Percentiles rank a stretch among this genome's conserved stretches.
These are phyloP conservation scores for Butorides virescens DNA, from an alignment of 2,113 vertebrate genomes.

Conservation along the genomic window DNA sequence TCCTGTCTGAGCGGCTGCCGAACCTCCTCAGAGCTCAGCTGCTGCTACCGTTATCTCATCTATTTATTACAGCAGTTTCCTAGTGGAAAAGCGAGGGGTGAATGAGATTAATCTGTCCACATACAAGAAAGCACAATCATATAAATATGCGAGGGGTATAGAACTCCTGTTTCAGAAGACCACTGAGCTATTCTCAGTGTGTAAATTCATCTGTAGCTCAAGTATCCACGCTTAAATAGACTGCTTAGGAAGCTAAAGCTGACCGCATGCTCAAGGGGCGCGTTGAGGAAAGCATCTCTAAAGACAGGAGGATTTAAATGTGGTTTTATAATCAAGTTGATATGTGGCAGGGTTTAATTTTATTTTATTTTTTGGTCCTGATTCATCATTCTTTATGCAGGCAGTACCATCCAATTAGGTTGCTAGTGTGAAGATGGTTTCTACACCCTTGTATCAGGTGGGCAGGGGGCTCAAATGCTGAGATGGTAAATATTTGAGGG, in stretches of 20 bases:
- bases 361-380: neutral
- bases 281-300: neutral
- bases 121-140: neutral
- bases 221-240: neutral
- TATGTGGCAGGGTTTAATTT: neutral
- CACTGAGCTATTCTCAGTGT: fast-evolving
- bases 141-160: fast-evolving
- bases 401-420: too few relatives aligned
- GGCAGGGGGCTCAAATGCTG: neutral
- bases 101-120: neutral
- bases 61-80: neutral
- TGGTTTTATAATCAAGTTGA: neutral
- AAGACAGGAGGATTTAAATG: neutral
- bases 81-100: neutral
- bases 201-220: fast-evolving
- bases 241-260: neutral
- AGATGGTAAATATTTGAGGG: neutral
- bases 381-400: too few relatives aligned
- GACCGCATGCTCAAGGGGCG: fast-evolving
- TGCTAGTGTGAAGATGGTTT: neutral
- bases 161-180: neutral
- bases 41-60: fast-evolving
- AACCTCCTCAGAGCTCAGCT: neutral
- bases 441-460: too few relatives aligned
- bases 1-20: neutral